Conservation (phyloP, 2,113 vertebrate species). For the Romanogobio albipinnatus region DNA sequence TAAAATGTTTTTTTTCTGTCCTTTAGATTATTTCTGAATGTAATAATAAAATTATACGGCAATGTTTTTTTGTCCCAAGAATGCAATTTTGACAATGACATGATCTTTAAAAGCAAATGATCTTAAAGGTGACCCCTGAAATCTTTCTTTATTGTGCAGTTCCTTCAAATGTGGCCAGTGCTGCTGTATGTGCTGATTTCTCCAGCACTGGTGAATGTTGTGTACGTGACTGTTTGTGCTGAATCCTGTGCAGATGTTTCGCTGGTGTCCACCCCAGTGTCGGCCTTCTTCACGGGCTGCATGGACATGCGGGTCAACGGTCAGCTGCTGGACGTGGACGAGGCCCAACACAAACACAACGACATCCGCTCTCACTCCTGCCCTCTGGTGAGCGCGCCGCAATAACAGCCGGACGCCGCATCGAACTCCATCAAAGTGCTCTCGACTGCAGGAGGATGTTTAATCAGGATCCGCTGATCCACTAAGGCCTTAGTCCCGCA, state of each 20-base stretch:
- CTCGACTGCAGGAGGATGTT: slow-evolving; percentile 40
- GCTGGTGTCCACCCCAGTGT: slow-evolving; percentile 86
- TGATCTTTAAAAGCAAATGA: too few species aligned
- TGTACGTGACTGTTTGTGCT: slow-evolving; percentile 22
- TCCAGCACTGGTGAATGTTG: not conserved
- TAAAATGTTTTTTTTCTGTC: too few species aligned
- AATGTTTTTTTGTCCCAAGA: too few species aligned
- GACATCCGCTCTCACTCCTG: slow-evolving; percentile 96
- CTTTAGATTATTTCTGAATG: too few species aligned
- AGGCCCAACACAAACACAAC: slow-evolving; percentile 87
- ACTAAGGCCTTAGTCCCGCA: not conserved
- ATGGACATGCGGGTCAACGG: slow-evolving; percentile 85
- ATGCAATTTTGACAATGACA: too few species aligned
- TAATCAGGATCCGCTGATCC: not conserved
- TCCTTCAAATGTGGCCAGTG: too few species aligned
- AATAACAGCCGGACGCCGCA: slow-evolving; percentile 47
- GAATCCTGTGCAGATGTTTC: slow-evolving; percentile 81
- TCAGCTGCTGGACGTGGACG: slow-evolving; percentile 84
- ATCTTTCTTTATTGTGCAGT: too few species aligned
- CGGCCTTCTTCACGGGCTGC: slow-evolving; percentile 89
- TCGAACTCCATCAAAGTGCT: slow-evolving; percentile 6
- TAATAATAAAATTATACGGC: too few species aligned
- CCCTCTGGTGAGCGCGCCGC: slow-evolving; percentile 76
- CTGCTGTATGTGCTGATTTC: not conserved
- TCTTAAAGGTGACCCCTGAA: too few species aligned